Percentiles rank a stretch among this genome's conserved stretches.
Evolutionary conservation across 2,888 invertebrate genomes (phyloP).

Genomic region (Lasioglossum leucozonium): DNA sequence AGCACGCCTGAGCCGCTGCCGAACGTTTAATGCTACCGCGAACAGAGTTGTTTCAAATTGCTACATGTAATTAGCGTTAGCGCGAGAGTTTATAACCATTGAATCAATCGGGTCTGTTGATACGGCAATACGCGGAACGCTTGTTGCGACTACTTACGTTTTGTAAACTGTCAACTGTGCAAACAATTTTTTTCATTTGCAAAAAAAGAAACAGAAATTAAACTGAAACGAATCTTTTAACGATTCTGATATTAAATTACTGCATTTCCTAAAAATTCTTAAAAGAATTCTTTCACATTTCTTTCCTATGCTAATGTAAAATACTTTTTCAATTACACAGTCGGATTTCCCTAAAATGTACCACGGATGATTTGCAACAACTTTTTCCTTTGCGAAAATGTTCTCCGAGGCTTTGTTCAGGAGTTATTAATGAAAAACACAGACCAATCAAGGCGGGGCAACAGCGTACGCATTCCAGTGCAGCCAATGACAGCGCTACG

Average conservation of each 20-base stretch:
- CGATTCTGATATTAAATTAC: background rate
- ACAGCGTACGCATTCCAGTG: no score
- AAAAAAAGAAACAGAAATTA: background rate
- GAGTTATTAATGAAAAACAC: no score
- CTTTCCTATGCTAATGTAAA: no score
- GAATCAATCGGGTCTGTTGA: background rate
- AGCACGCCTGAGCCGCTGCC: background rate
- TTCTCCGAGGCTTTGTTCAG: no score
- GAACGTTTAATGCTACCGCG: constrained; percentile 10
- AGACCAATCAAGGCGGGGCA: no score
- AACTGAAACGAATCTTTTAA: background rate
- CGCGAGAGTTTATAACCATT: background rate
- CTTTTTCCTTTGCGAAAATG: no score
- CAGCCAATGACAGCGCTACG: no score
- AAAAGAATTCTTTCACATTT: no score
- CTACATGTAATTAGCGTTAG: background rate
- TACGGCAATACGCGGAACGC: background rate
- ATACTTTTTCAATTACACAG: no score
- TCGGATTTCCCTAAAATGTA: no score
- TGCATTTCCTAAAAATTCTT: no score
- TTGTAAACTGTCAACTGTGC: background rate
- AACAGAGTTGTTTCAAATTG: constrained; percentile 3
- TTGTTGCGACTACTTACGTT: background rate
- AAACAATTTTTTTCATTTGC: background rate
- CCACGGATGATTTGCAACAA: no score